Base-by-base conservation (phyloP, 1,140 invertebrate genomes). In the Gonioctena quinquepunctata region DNA sequence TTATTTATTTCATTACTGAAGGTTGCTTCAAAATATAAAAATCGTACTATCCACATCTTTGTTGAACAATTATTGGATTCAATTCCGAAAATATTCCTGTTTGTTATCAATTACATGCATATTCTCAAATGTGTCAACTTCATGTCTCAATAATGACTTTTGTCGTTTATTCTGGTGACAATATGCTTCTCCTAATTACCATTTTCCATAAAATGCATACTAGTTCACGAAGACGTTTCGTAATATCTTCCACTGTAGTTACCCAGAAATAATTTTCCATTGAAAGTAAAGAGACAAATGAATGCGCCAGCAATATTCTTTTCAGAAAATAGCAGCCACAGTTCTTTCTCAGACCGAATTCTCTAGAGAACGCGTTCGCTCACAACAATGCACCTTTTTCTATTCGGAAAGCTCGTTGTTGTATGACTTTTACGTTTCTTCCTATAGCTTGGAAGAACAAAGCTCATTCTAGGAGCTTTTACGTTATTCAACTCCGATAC, bases 401-500 rank as follows among this genome's bases (percentile, higher is more conserved):
- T 75, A 74, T 69, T 62, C 72, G 75, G 74, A 74, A 79, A 79
- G 79, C 79, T 79, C 73, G 77, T 77, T 73, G 79, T 79, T 79
- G 76, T 80, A 80, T 79, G 77, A 80, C 77, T 80, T 80, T 80
- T 80, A 80, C 79, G 73, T 80, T 79, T 75, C 79, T 78, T 80
- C 76, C 76, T 77, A 77, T 76, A 74, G 68, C 59, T 67, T 65
- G 54, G 75, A 79, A 79, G 79, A 80, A 80, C 79, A 80, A 80
- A 77, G 76, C 79, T 78, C 71, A 80, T 80, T 80, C 79, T 79
- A 61, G 73, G 66, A 80, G 76, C 77, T 79, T 79, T 80, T 75
- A 69, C 75, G 73, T 78, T 76, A 79, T 79, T 79, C 77, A 78
- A 77, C 78, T 79, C 76, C 77, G 77, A 80, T 79, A 79, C 79